phyloP scores from a whole-genome alignment of 64 coral and sea anemone genomes.

The Pocillopora damicornis region DNA sequence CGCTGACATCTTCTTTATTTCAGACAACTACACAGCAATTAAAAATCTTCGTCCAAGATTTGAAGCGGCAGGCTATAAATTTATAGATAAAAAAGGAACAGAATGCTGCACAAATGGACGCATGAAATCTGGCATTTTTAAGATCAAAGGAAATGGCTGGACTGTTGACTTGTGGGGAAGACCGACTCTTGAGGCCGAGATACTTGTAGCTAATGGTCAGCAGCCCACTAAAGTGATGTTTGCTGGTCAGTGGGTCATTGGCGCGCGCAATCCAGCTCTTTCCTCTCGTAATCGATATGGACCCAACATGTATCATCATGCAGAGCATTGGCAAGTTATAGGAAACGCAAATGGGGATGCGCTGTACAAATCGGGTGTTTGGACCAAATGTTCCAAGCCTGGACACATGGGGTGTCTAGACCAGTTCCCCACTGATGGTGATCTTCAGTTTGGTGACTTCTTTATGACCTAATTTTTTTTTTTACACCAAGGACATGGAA shows the following conservation, averaged over 20 bases:
- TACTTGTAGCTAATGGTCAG: constrained; percentile 70
- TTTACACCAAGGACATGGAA: too few relatives aligned
- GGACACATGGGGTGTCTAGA: constrained; percentile 84
- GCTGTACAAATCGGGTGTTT: constrained; percentile 53
- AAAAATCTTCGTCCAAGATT: constrained; percentile 76
- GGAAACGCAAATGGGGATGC: constrained; percentile 63
- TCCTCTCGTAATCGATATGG: constrained; percentile 94
- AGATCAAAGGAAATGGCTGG: constrained; percentile 49
- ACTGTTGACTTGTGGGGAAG: constrained; percentile 86
- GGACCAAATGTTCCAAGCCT: constrained; percentile 53
- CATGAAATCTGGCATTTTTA: constrained; percentile 71
- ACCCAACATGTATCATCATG: constrained; percentile 60
- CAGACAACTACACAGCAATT: constrained; percentile 86
- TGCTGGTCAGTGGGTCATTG: constrained; percentile 83
- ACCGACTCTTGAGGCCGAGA: constrained; percentile 86
- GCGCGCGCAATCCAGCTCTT: constrained; percentile 86
- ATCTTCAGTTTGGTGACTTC: constrained; percentile 62
- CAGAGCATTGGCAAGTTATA: constrained; percentile 80
- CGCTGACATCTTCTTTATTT: constrained; percentile 87
- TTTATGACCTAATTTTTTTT: background rate
- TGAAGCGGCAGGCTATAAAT: constrained; percentile 40
- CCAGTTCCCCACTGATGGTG: constrained; percentile 77
- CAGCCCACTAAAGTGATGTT: constrained; percentile 85
- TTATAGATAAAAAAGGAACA: constrained; percentile 47
- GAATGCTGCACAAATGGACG: constrained; percentile 78